phyloP scores from a whole-genome alignment of 2,888 invertebrate species.

The Lucinisca nassula region DNA sequence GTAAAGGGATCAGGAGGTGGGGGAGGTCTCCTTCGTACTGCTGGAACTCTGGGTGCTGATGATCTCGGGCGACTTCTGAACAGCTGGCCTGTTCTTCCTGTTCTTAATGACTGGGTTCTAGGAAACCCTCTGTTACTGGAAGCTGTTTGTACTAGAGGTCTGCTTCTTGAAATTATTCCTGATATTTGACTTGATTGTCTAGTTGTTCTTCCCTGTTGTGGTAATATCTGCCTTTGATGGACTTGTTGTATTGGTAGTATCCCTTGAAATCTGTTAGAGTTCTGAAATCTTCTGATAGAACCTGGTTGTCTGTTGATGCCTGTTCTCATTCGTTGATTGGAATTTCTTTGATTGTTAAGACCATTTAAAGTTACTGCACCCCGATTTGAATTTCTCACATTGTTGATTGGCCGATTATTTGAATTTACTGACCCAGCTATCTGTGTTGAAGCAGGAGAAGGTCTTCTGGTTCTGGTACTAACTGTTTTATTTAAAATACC shows the following conservation, averaged over 20 bases:
- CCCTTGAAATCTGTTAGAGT: not conserved
- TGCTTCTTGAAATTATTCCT: not conserved
- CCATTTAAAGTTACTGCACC: too few relatives aligned
- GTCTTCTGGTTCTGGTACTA: not conserved
- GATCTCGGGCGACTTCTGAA: not conserved
- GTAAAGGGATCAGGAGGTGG: slow-evolving; percentile 58
- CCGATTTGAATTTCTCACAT: not conserved
- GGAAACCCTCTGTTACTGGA: not conserved
- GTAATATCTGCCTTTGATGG: not conserved
- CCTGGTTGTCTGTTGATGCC: not conserved
- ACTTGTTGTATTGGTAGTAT: not conserved
- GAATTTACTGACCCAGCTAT: not conserved
- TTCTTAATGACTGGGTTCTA: not conserved
- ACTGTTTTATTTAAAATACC: not conserved
- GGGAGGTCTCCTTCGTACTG: not conserved
- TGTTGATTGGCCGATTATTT: not conserved
- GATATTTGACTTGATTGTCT: not conserved
- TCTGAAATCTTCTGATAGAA: not conserved
- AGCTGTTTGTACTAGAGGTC: not conserved
- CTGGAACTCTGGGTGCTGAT: not conserved
- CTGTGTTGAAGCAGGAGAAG: not conserved
- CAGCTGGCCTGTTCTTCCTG: not conserved
- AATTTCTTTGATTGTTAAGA: not conserved
- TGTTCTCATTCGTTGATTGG: not conserved
- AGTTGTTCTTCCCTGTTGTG: not conserved